Evolutionary conservation across 2,113 vertebrate species (phyloP).

Genomic region (Limanda limanda): DNA sequence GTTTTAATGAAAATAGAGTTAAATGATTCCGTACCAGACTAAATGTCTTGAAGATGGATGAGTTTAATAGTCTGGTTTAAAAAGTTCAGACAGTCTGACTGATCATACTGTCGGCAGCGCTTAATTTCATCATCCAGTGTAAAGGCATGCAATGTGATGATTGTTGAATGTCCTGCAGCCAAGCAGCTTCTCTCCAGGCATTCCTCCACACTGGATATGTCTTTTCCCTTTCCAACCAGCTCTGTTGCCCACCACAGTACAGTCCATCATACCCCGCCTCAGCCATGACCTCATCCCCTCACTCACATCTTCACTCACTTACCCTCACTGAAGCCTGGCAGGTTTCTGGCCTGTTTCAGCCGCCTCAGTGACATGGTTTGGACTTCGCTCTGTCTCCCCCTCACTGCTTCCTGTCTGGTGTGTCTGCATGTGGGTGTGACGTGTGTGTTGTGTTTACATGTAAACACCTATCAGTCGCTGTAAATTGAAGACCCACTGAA

Average conservation of each 20-base stretch:
- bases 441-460: background rate
- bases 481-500: background rate
- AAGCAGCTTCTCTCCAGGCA: slow-evolving; percentile 29
- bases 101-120: background rate
- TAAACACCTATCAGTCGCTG: background rate
- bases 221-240: background rate
- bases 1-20: too few relatives aligned
- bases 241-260: slow-evolving; percentile 19
- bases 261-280: slow-evolving; percentile 36
- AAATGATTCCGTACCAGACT: too few relatives aligned
- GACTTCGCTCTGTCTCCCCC: background rate
- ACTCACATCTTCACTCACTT: slow-evolving; percentile 10
- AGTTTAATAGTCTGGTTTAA: background rate
- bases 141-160: background rate
- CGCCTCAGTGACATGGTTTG: slow-evolving; percentile 3
- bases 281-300: slow-evolving; percentile 40
- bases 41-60: background rate
- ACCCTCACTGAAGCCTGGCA: slow-evolving; percentile 32
- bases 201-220: slow-evolving; percentile 29
- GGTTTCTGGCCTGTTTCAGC: slow-evolving; percentile 22
- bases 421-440: background rate
- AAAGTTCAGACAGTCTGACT: background rate
- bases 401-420: too few relatives aligned
- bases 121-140: background rate
- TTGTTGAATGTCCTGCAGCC: slow-evolving; percentile 32